Percentiles rank a stretch among this genome's conserved stretches.
These are phyloP conservation scores for Malurus alboscapulatus DNA, from an alignment of 2,113 vertebrate species.

Conservation along the genomic window DNA sequence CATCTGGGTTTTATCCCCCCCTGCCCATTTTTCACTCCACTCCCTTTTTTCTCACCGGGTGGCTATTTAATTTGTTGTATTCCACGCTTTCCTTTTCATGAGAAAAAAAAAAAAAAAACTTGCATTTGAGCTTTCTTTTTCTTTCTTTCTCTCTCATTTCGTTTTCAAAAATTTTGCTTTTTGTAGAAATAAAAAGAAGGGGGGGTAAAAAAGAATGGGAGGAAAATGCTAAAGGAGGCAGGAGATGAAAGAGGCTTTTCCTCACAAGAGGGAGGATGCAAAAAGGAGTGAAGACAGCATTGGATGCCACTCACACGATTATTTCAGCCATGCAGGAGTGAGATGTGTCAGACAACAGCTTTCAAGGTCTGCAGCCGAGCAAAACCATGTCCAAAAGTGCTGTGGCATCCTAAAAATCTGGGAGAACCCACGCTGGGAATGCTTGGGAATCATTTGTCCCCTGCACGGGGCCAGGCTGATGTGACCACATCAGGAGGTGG, in stretches of 20 bases:
- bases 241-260: constrained; percentile 47
- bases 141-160: background rate
- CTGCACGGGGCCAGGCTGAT: rapidly evolving
- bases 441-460: background rate
- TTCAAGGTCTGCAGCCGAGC: background rate
- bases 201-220: background rate
- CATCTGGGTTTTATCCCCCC: constrained; percentile 30
- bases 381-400: background rate
- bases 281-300: background rate
- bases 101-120: background rate
- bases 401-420: background rate
- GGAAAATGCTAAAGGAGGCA: background rate
- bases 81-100: constrained; percentile 44
- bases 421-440: background rate
- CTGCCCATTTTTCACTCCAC: constrained; percentile 2
- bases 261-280: background rate
- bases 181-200: background rate
- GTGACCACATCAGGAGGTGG: rapidly evolving
- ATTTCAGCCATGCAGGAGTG: background rate
- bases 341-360: background rate
- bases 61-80: constrained; percentile 61
- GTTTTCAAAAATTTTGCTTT: constrained; percentile 3
- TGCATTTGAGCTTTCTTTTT: background rate
- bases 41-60: constrained; percentile 39
- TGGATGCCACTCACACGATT: background rate